Base-by-base conservation (phyloP, 2,888 invertebrate species). In the Drosophila anomelani region DNA sequence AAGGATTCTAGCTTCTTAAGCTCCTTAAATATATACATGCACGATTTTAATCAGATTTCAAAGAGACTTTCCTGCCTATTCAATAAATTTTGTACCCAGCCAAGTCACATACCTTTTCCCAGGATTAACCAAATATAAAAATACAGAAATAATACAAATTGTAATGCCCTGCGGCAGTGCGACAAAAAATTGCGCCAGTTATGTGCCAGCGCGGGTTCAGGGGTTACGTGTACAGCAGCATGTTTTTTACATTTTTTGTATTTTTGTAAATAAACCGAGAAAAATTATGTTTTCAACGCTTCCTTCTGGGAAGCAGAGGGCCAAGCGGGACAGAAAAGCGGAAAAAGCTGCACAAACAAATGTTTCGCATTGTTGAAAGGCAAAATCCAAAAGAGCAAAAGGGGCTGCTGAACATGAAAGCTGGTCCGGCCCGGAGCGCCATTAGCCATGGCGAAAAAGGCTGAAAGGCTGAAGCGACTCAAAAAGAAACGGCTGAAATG, bases 331-430 rank as follows among this genome's bases (percentile, higher is more conserved):
- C 7, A 13, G 49, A 17, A 49, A 17, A 47, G 82, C 44, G 68
- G 32, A 23, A 75, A 79, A 77, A 75, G 77, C 76, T 76, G 88
- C 61, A 46, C 81, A 88, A 88, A 83, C 88, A 85, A 89, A 85
- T 88, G 88, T 77, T 89, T 83, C 66, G 79, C 89, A 81, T 89
- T 87, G 84, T 76, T 85, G 64, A 44, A 67, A 74, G 64, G 81
- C 47, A 63, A 59, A 64, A 64, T 49, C 47, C 63, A 73, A 78
- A 69, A 70, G 77, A 68, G 70, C 63, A 81, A 67, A 60, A 61
- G 73, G 53, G 57, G 69, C 75, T 47, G 63, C 53, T 43, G 68
- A 26, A 58, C 61, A 61, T 64, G 77, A 67, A 72, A 59, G 64
- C 70, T 41, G 61, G 62, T 38, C 51, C 53, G 23, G 80, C 89